These are phyloP conservation scores for Lasiommata megera DNA, from an alignment of 2,888 invertebrate species.

Conservation along the genomic window DNA sequence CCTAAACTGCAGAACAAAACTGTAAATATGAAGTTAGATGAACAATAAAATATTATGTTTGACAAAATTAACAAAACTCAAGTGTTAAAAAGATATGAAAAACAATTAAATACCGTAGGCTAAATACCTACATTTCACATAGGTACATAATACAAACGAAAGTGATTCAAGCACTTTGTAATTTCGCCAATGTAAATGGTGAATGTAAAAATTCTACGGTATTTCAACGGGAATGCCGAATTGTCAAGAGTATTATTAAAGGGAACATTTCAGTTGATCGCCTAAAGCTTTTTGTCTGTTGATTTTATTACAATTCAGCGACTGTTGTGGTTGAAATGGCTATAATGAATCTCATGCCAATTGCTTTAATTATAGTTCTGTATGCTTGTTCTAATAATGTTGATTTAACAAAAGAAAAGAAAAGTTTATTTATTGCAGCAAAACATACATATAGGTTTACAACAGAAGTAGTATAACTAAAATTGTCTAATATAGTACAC, in stretches of 20 bases:
- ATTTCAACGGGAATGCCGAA: conserved; percentile 12
- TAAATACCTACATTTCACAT: neutral
- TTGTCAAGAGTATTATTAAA: conserved; percentile 15
- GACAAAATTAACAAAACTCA: no score
- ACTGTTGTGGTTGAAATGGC: neutral
- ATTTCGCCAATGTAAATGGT: conserved; percentile 10
- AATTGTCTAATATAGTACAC: no score
- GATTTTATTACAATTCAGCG: conserved; percentile 13
- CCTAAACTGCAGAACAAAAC: no score
- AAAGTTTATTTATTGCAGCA: no score
- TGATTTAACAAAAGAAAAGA: no score
- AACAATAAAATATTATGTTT: no score
- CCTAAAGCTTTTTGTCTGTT: conserved; percentile 18
- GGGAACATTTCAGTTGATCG: conserved; percentile 12
- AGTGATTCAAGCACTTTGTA: conserved; percentile 7
- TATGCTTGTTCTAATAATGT: neutral
- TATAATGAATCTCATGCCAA: conserved; percentile 7
- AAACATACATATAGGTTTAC: no score
- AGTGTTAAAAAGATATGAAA: neutral
- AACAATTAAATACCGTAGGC: neutral
- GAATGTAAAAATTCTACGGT: conserved; percentile 9
- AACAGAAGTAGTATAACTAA: no score
- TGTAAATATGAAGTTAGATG: no score
- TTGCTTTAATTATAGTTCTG: neutral
- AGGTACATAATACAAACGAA: conserved; percentile 5